Evolutionary conservation across 1,140 invertebrate species (phyloP), one percentile per base, ranked within the genome.

Genomic region (Zaprionus inermis): DNA sequence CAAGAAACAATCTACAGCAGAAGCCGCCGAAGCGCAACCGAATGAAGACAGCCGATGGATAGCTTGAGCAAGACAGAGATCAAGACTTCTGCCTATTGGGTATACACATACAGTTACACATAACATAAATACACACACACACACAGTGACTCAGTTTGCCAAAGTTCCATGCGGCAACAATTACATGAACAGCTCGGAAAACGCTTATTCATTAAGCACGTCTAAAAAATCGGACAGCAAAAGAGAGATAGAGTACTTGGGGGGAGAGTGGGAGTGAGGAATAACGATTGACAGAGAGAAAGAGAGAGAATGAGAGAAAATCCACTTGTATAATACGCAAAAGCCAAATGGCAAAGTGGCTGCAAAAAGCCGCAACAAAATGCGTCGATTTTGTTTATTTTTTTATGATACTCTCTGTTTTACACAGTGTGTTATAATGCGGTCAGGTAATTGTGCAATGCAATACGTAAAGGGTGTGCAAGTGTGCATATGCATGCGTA

Each of bases 1-100:
- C 52, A 69, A 28, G 14, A 41, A 65, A 65, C 51, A 55, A 65
- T 65, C 63, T 46, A 51, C 79, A 78, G 81, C 80, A 86, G 83
- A 88, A 86, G 83, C 83, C 79, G 70, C 83, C 83, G 38, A 88
- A 88, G 83, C 83, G 83, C 81, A 86, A 71, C 72, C n/a, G n/a
- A 67, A 51, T 49, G 51, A 69, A 57, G 51, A 69, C 61, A 57
- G 54, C 57, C 44, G 56, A 49, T 20, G 41, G 52, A 63, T 60
- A 54, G 68, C 79, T 82, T 83, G 72, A 65, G 82, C 79, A 86
- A 86, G 81, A 81, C 67, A 78, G 60, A 75, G 69, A 73, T 78
- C 44, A 57, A 68, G 67, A 54, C 65, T 68, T 68, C 36, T 75
- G 67, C 57, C 72, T 75, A 24, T 55, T 70, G 79, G 68, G 60